A percentile compares a stretch with the other conserved stretches of the same genome.
Conservation (phyloP, 1,140 invertebrate species). For the Rhyzopertha dominica region DNA sequence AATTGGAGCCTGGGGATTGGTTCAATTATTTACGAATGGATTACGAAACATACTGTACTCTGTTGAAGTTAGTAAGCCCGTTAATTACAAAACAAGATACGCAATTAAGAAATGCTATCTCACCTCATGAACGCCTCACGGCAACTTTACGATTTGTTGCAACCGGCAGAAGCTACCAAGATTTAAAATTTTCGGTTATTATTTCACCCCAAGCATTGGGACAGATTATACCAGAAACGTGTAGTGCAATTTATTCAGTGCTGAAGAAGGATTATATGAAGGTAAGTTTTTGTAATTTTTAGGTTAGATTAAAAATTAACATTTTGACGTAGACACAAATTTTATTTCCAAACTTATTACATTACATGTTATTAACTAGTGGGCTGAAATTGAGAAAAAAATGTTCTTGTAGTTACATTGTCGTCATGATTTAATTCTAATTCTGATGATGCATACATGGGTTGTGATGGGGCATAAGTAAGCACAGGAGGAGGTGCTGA, state of each 20-base stretch:
- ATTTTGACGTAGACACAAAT: no score
- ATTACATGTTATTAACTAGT: no score
- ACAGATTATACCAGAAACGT: constrained; percentile 20
- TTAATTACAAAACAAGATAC: constrained; percentile 16
- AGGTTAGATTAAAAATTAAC: not conserved
- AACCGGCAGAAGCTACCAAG: constrained; percentile 17
- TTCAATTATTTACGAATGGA: constrained; percentile 22
- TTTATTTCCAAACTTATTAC: no score
- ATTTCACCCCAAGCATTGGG: constrained; percentile 11
- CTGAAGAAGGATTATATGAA: constrained; percentile 11
- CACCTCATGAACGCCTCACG: constrained; percentile 12
- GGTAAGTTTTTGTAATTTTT: constrained; percentile 2
- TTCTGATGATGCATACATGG: no score
- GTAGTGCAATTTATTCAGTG: constrained; percentile 18
- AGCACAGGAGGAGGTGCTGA: no score
- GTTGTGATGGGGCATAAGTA: no score
- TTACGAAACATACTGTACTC: constrained; percentile 13
- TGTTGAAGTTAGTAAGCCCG: constrained; percentile 13
- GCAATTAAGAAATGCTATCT: constrained; percentile 7
- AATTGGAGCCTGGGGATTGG: constrained; percentile 24
- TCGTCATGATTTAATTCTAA: no score
- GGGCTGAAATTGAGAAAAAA: no score
- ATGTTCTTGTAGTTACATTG: no score
- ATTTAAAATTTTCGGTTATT: constrained; percentile 20
- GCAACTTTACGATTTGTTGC: constrained; percentile 12